A percentile compares a stretch with the other conserved stretches of the same genome.
phyloP scores from a whole-genome alignment of 2,888 invertebrate species.

The Dasysyrphus tricinctus region DNA sequence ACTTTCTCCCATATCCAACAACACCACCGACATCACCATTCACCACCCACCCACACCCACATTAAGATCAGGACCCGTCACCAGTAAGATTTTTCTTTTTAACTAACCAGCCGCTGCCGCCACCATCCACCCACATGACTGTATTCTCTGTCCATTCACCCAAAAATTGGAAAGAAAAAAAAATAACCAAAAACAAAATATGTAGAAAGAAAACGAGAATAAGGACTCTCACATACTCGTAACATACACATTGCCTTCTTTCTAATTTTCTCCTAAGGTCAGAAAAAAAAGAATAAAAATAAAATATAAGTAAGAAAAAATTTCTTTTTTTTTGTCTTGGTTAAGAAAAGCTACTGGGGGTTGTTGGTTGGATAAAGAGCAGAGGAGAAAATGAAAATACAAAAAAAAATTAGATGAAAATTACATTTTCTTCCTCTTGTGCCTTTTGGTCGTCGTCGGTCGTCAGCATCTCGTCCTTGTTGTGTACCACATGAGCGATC shows the following conservation, averaged over 20 bases:
- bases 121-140: slow-evolving; percentile 23
- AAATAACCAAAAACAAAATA: slow-evolving; percentile 27
- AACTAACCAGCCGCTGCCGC: slow-evolving; percentile 67
- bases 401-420: slow-evolving; percentile 80
- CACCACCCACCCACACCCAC: slow-evolving; percentile 38
- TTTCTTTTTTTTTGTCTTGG: slow-evolving; percentile 31
- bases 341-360: slow-evolving; percentile 75
- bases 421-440: slow-evolving; percentile 80
- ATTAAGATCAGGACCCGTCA: slow-evolving; percentile 53
- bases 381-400: slow-evolving; percentile 71
- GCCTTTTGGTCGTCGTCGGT: slow-evolving; percentile 76
- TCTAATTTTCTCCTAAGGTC: slow-evolving; percentile 80
- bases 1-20: slow-evolving; percentile 46
- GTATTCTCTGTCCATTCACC: slow-evolving; percentile 23
- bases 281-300: slow-evolving; percentile 48
- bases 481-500: slow-evolving; percentile 56
- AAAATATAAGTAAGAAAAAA: slow-evolving; percentile 40
- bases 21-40: slow-evolving; percentile 6
- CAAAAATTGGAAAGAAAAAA: slow-evolving; percentile 30
- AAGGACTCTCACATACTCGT: slow-evolving; percentile 19
- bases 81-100: slow-evolving; percentile 71
- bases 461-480: slow-evolving; percentile 66
- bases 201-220: slow-evolving; percentile 7
- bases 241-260: slow-evolving; percentile 76
- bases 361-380: slow-evolving; percentile 77